Conservation (phyloP, 2,888 invertebrate species). For the Drosophila longiperda region DNA sequence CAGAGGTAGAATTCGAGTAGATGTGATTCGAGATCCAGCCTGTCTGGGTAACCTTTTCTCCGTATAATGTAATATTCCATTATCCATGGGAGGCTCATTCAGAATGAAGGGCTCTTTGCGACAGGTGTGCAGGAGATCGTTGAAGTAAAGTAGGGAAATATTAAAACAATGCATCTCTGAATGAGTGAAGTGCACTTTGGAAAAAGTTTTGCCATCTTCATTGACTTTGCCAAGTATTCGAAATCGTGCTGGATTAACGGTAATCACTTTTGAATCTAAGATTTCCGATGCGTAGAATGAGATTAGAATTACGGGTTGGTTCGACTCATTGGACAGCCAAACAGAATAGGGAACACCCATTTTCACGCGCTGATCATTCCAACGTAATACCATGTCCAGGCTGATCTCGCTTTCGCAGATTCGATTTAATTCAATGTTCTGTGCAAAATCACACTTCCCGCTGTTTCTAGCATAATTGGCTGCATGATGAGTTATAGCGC, state of each 20-base stretch:
- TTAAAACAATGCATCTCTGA: constrained; percentile 38
- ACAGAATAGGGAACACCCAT: constrained; percentile 6
- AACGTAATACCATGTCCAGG: not conserved
- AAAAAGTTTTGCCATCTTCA: not conserved
- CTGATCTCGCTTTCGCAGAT: constrained; percentile 2
- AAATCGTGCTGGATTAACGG: not conserved
- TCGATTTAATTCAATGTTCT: not conserved
- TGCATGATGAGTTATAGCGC: rapidly evolving
- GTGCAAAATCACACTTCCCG: constrained; percentile 19
- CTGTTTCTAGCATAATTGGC: not conserved
- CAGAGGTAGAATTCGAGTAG: not conserved
- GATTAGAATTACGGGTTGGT: not conserved
- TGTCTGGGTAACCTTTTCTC: not conserved
- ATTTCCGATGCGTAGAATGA: constrained; percentile 13
- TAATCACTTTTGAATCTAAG: not conserved
- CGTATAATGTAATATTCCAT: constrained; percentile 24
- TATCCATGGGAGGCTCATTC: not conserved
- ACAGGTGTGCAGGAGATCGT: constrained; percentile 17
- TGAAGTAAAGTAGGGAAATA: constrained; percentile 10
- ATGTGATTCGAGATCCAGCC: not conserved
- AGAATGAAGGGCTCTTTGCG: not conserved
- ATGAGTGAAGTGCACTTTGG: not conserved
- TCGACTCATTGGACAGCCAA: not conserved
- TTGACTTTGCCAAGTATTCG: not conserved
- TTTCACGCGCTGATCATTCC: constrained; percentile 1